Conservation (phyloP, 2,888 invertebrate species). For the Orthosia incerta region DNA sequence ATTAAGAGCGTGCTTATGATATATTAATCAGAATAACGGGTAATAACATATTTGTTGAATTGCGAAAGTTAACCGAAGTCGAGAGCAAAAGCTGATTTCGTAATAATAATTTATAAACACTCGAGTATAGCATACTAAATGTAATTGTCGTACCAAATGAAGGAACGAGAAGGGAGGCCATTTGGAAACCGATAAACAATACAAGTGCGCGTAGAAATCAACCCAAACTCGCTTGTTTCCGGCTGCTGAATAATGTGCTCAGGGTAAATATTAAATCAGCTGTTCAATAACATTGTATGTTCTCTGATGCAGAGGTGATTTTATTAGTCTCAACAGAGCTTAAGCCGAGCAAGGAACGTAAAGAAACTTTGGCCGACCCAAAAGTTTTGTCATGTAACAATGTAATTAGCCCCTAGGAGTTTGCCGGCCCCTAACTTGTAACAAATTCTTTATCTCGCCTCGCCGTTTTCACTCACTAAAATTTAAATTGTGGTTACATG, state of each 20-base stretch:
- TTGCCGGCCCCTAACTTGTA: constrained; percentile 80
- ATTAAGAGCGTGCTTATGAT: background rate
- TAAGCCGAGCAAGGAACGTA: constrained; percentile 82
- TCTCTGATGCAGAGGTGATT: constrained; percentile 82
- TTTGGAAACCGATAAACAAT: constrained; percentile 63
- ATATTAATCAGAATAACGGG: constrained; percentile 12
- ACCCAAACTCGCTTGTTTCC: constrained; percentile 50
- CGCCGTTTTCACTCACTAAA: constrained; percentile 82
- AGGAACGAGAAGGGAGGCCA: constrained; percentile 45
- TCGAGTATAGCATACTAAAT: constrained; percentile 52
- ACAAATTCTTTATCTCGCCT: constrained; percentile 87
- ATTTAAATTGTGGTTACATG: constrained; percentile 76
- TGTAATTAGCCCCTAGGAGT: constrained; percentile 88
- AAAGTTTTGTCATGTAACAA: constrained; percentile 89
- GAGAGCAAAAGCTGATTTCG: constrained; percentile 40
- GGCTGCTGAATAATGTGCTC: constrained; percentile 64
- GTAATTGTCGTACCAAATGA: constrained; percentile 49
- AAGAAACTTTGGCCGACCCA: constrained; percentile 87
- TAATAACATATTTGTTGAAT: constrained; percentile 45
- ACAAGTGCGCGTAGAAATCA: constrained; percentile 53
- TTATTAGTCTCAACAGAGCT: constrained; percentile 83
- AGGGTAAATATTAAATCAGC: constrained; percentile 70
- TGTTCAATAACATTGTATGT: constrained; percentile 78
- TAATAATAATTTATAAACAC: constrained; percentile 58
- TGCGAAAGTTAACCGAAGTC: constrained; percentile 34